phyloP scores from a whole-genome alignment of 2,113 vertebrate genomes.

The Lepus timidus region DNA sequence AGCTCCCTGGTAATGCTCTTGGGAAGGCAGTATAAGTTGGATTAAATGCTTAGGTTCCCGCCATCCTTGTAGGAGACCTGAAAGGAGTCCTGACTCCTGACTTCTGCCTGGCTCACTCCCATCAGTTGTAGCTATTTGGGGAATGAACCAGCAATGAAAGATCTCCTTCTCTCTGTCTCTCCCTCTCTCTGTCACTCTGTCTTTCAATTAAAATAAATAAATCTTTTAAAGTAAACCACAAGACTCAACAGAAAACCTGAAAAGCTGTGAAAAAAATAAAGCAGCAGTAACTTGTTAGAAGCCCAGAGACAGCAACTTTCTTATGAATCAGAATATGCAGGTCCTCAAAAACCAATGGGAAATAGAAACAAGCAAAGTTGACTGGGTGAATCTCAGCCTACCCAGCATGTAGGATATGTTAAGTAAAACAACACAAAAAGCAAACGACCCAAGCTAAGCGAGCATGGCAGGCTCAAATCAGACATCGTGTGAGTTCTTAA shows the following conservation, averaged over 20 bases:
- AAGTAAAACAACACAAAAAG: not conserved
- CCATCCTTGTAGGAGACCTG: too few relatives aligned
- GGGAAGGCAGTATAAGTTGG: too few relatives aligned
- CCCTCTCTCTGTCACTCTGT: too few relatives aligned
- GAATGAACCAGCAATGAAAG: too few relatives aligned
- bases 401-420: not conserved
- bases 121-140: too few relatives aligned
- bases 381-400: not conserved
- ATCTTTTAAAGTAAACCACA: too few relatives aligned
- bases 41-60: too few relatives aligned
- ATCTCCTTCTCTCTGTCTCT: too few relatives aligned
- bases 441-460: not conserved
- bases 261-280: not conserved
- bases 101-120: too few relatives aligned
- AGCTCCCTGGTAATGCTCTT: too few relatives aligned
- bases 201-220: too few relatives aligned
- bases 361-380: not conserved
- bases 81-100: too few relatives aligned
- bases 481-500: not conserved
- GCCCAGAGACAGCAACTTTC: not conserved
- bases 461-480: not conserved
- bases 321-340: not conserved
- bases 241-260: conserved; percentile 34
- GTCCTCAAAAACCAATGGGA: conserved; percentile 20
- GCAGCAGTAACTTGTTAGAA: not conserved